Evolutionary conservation across 2,113 vertebrate species (phyloP).

Genomic region (Bothrops jararaca): DNA sequence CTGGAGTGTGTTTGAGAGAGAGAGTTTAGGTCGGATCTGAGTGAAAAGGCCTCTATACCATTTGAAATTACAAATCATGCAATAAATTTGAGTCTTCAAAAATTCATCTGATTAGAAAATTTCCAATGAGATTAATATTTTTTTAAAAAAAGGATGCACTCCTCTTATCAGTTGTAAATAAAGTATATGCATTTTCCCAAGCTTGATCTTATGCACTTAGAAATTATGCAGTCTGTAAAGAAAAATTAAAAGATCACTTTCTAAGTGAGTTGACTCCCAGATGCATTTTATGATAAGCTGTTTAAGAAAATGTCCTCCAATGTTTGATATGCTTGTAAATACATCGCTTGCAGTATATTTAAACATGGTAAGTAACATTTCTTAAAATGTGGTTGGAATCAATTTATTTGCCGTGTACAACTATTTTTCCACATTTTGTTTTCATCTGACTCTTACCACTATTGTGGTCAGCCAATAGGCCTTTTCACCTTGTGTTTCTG

Average conservation of each 20-base stretch:
- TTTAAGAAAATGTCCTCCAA: neutral
- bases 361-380: neutral
- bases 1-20: neutral
- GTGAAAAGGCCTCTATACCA: neutral
- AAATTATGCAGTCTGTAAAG: neutral
- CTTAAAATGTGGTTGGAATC: neutral
- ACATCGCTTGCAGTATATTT: neutral
- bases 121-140: neutral
- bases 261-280: neutral
- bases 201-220: neutral
- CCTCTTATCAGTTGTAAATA: neutral
- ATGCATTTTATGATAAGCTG: neutral
- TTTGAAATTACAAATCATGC: neutral
- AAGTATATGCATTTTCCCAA: neutral
- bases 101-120: neutral
- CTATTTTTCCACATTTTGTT: neutral
- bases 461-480: neutral
- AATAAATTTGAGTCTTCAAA: neutral
- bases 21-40: neutral
- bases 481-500: neutral
- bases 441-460: neutral
- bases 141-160: neutral
- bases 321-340: neutral
- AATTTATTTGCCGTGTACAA: neutral
- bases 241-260: neutral